phyloP scores from a whole-genome alignment of 2,888 invertebrate species.

The Leptodirus hochenwartii region DNA sequence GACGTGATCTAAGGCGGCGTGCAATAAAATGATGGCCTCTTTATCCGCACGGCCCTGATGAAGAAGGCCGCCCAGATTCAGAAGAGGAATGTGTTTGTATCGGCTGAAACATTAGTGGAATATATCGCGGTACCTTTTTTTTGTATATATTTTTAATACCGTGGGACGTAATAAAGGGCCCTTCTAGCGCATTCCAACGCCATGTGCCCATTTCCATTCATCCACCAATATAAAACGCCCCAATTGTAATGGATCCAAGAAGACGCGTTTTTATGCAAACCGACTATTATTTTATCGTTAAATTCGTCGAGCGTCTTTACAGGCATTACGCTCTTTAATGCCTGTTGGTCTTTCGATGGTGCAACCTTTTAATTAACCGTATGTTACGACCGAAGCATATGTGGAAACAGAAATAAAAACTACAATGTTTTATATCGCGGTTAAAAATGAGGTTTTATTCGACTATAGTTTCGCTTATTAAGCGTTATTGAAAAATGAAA shows the following conservation, averaged over 20 bases:
- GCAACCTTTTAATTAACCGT: no score
- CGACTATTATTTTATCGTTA: constrained; percentile 31
- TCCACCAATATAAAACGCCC: constrained; percentile 63
- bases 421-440: no score
- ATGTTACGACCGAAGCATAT: no score
- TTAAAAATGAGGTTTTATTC: no score
- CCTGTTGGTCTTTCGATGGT: no score
- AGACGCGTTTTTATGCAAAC: constrained; percentile 43
- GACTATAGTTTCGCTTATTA: no score
- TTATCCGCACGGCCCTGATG: constrained; percentile 42
- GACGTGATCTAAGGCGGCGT: constrained; percentile 58
- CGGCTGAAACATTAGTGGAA: constrained; percentile 31
- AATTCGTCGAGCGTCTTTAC: constrained; percentile 2
- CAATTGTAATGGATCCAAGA: constrained; percentile 68
- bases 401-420: no score
- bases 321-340: no score
- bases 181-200: constrained; percentile 64
- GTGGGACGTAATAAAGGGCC: constrained; percentile 56
- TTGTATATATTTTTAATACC: no score
- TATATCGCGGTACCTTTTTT: constrained; percentile 6
- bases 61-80: constrained; percentile 55
- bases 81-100: constrained; percentile 51
- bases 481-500: no score
- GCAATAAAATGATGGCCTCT: constrained; percentile 54
- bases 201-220: constrained; percentile 51